Evolutionary conservation across 2,797 vertebrate genomes (phyloP), one percentile per base, ranked within the genome.

Genomic region (Kryptopterus vitreolus): DNA sequence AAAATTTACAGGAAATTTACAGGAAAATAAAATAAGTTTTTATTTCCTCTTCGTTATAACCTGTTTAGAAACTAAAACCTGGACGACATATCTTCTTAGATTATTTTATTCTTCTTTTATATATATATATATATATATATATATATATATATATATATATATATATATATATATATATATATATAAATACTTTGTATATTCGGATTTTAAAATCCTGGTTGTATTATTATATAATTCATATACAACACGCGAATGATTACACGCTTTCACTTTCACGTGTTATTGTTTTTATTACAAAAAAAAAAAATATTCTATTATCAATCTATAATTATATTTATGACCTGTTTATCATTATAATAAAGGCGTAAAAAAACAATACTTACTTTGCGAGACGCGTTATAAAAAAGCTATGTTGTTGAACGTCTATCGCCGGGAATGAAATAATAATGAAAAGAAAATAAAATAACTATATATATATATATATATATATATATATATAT

Each of bases 201-300:
- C 12, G 26, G 0, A 50, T 20, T 50, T 3, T 24, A 46, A 2
- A 48, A 3, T 18, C 38, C n/a, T 33, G 12, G 20, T 71, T 53
- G n/a, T n/a, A 33, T 35, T 15, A 1, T 35, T n/a, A 7, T 15
- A 13, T 52, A 31, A 31, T 71, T 71, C 1, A 22, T 31, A 18
- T 2, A 70, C 4, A 11, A 71, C 31, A 31, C n/a, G 15, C 13
- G 33, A 22, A 2, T 26, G 6, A 71, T 20, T n/a, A 29, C 22
- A n/a, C 15, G 12, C 66, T 79, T 79, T 79, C 77, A 62, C 68
- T 79, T 79, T 79, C 68, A 63, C 68, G 70, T 12, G 8, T 18
- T 50, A 2, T 35, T 38, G 29, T 22, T 15, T 15, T 38, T 4
- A 38, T 38, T 4, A 38, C 35, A 38, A 38, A 5, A 38, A 38